Base-by-base conservation (phyloP, 2,113 vertebrate genomes). In the Silurus meridionalis region DNA sequence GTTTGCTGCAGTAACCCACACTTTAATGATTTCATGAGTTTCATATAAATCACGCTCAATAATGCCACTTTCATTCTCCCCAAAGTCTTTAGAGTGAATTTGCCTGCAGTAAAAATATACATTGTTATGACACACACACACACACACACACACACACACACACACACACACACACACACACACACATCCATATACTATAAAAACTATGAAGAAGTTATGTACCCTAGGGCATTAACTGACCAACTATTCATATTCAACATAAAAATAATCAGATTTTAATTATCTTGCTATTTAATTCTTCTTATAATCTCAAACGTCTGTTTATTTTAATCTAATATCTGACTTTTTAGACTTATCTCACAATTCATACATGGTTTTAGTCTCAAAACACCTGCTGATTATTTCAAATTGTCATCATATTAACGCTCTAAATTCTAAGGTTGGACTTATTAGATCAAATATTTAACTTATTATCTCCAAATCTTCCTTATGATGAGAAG, bases 1-100 rank as follows among this genome's bases (percentile, higher is more conserved):
- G 6, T 69, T 88, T 11, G 15, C 13, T 23, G 80, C 89, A 60
- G 89, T 72, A 37, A 90, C 79, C 89, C 89, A 90, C 19, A 81
- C 74, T 28, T 11, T 74, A 5, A 85, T 79, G 4, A 17, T 0
- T 17, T 6, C 8, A 9, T 4, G 0, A 28, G 63, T 11, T 6
- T 0, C 1, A 58, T 86, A 89, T 1, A 82, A 5, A 5, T 0
- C 0, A 17, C 89, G 86, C 3, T 2, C 60, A 48, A 89, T 89
- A 64, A 86, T 52, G 21, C 28, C 84, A 57, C 46, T 10, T 19
- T 83, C 53, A 5, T 4, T 55, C n/a, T 25, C 14, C 11, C 74
- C 74, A 14, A 81, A 9, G 4, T 78, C 55, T 28, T 4, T 60
- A 25, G 6, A 48, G 6, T 11, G 9, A 66, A 21, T 13, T 0